These are phyloP conservation scores for Oryzias woworae DNA, from an alignment of 2,113 vertebrate genomes.

Conservation along the genomic window DNA sequence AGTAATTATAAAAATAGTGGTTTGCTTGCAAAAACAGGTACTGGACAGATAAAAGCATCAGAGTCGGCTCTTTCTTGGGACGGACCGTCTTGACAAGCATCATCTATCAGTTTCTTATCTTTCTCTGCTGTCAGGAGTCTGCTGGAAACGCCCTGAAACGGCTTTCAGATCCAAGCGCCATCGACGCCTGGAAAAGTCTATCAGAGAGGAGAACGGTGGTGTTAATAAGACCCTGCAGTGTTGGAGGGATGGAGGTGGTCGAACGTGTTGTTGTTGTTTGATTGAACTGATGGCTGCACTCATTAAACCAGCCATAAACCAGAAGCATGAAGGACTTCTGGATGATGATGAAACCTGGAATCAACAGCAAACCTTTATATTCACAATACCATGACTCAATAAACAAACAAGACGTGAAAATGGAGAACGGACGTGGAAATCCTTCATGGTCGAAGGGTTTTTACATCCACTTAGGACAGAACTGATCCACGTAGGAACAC, in stretches of 20 bases:
- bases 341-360: too few relatives aligned
- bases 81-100: conserved; percentile 30
- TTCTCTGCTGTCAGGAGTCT: conserved; percentile 48
- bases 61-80: conserved; percentile 16
- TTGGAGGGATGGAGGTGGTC: neutral
- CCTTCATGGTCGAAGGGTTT: too few relatives aligned
- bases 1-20: neutral
- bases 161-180: conserved; percentile 45
- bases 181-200: conserved; percentile 37
- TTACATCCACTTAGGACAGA: too few relatives aligned
- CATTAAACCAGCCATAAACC: too few relatives aligned
- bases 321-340: too few relatives aligned
- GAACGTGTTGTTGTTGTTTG: too few relatives aligned
- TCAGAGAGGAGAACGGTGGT: conserved; percentile 31
- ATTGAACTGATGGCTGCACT: too few relatives aligned
- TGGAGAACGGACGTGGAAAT: too few relatives aligned
- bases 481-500: too few relatives aligned
- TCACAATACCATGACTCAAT: too few relatives aligned
- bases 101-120: conserved; percentile 61
- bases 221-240: conserved; percentile 33
- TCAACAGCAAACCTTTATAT: too few relatives aligned
- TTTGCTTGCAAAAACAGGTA: neutral
- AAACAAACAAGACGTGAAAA: too few relatives aligned
- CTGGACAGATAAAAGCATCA: conserved; percentile 9
- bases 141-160: conserved; percentile 58